These are phyloP conservation scores for Tetropium fuscum DNA, from an alignment of 2,888 invertebrate species.

Conservation along the genomic window DNA sequence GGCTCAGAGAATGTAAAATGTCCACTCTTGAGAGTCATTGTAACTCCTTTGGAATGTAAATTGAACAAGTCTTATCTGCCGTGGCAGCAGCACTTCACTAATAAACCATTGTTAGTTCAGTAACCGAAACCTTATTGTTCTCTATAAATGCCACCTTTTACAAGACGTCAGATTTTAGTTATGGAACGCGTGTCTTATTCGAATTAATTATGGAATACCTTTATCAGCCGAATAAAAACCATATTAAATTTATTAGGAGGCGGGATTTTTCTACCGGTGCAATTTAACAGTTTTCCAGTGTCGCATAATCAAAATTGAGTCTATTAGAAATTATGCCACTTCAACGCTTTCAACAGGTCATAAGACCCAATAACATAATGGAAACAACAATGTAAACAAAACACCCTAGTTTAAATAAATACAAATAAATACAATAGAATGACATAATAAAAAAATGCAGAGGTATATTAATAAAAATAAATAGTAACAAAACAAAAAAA, in stretches of 20 bases:
- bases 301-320: too few relatives aligned
- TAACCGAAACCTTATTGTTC: slow-evolving; percentile 63
- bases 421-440: too few relatives aligned
- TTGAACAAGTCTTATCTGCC: slow-evolving; percentile 64
- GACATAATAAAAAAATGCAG: too few relatives aligned
- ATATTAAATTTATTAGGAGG: slow-evolving; percentile 14
- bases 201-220: slow-evolving; percentile 18
- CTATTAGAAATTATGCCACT: too few relatives aligned
- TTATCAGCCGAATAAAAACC: slow-evolving; percentile 8
- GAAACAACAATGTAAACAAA: too few relatives aligned
- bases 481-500: too few relatives aligned
- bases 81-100: slow-evolving; percentile 63
- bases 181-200: slow-evolving; percentile 21
- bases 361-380: too few relatives aligned
- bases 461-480: too few relatives aligned
- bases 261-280: slow-evolving; percentile 1
- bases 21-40: slow-evolving; percentile 62
- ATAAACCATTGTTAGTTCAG: slow-evolving; percentile 64
- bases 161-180: slow-evolving; percentile 24
- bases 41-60: slow-evolving; percentile 64
- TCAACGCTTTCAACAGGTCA: too few relatives aligned
- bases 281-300: too few relatives aligned
- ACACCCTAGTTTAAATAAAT: too few relatives aligned
- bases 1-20: slow-evolving; percentile 61
- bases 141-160: slow-evolving; percentile 48